Base-by-base conservation (phyloP, 2,888 invertebrate species). In the Polymixis lichenea region DNA sequence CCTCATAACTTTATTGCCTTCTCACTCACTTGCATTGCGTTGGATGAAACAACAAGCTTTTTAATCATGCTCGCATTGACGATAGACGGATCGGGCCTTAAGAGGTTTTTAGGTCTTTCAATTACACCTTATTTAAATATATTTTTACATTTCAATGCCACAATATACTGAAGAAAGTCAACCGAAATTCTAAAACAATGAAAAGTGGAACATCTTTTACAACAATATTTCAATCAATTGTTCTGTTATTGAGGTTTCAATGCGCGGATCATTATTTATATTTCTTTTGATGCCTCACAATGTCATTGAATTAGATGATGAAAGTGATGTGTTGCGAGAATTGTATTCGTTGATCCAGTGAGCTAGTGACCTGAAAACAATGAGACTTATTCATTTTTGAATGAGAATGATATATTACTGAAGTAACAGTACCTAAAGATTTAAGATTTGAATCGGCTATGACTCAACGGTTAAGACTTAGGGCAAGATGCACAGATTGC, bases 291-390 rank as follows among this genome's bases (percentile, higher is more conserved):
- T 55, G 77, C 11, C 51, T 66, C 65, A 64, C 51, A 76, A 72
- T 68, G 55, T 72, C 70, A 80, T 84, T 80, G 66, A 75, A 76
- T 84, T 66, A 68, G 25, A 43, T 58, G 22, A 65, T 58, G 65
- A 77, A 70, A 56, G 22, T 55, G 61, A 72, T 72, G 65, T 75
- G 55, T 56, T 60, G 55, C 51, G 15, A 58, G 70, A 70, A 82
- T 72, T 86, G 77, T 76, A 19, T 77, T 76, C 11, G 53, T 15
- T 17, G 70, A 62, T 58, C 61, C 66, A 65, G 60, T 72, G 82
- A 62, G 46, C 75, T 73, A 69, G 49, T 78, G 77, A 81, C 85
- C 85, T 78, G 17, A 64, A 82, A 78, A 64, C 58, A 55, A 53
- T 55, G 49, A 55, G 15, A 6, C 28, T 69, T 51, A 56, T 22